Percentiles rank a stretch among this genome's conserved stretches.
Conservation (phyloP, 2,797 vertebrate genomes). For the Heliangelus exortis region DNA sequence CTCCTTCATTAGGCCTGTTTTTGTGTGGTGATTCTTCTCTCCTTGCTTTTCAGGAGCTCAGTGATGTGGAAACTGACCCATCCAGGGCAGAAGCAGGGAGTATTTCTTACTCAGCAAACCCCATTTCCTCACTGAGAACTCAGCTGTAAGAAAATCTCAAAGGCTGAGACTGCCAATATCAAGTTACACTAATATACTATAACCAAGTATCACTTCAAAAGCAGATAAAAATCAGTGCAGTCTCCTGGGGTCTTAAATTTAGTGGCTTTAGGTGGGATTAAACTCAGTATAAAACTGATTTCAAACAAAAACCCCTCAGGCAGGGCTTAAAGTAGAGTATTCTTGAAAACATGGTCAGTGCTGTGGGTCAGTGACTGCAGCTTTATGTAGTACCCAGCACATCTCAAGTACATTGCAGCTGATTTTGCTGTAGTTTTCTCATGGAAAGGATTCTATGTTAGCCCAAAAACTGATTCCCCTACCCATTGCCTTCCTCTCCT, state of each 20-base stretch:
- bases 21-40: background rate
- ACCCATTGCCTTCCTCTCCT: rapidly evolving
- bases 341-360: background rate
- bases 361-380: background rate
- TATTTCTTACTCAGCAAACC: background rate
- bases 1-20: background rate
- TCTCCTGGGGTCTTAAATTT: background rate
- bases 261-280: background rate
- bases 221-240: background rate
- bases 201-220: background rate
- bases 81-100: background rate
- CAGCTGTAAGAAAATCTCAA: background rate
- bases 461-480: background rate
- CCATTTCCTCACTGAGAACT: background rate
- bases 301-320: background rate
- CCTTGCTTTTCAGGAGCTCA: conserved; percentile 27
- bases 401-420: background rate
- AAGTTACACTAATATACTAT: background rate
- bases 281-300: background rate
- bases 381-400: background rate
- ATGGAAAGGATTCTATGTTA: rapidly evolving
- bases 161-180: background rate
- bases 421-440: background rate
- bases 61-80: conserved; percentile 19
- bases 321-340: background rate